Base-by-base conservation (phyloP, 92 coral and sea anemone genomes). In the Parazoanthus atlanticus region DNA sequence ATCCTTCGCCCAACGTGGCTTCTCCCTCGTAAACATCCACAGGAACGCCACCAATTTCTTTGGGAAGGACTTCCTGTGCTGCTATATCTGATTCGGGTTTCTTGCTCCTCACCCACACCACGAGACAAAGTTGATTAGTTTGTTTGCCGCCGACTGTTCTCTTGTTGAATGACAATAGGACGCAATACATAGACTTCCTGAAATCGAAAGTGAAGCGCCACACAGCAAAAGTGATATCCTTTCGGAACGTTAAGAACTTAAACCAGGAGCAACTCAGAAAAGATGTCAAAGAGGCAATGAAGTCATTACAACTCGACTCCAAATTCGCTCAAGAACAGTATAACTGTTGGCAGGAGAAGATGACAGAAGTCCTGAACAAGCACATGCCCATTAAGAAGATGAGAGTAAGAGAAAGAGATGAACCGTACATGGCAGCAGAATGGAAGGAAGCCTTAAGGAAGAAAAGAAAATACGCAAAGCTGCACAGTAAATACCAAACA, bases 161-260 rank as follows among this genome's bases (percentile, higher is more conserved):
- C 43, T 38, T 38, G 43, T 38, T 38, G 43, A 38, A n/a, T n/a
- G n/a, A n/a, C n/a, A n/a, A n/a, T n/a, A n/a, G n/a, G n/a, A n/a
- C n/a, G n/a, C n/a, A n/a, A n/a, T n/a, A n/a, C n/a, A n/a, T n/a
- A n/a, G n/a, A n/a, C 43, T 74, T 82, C 74, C 40, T 66, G 79
- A 89, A 89, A 76, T 76, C 89, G 26, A 84, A 66, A 88, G 89
- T 76, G 31, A 88, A 82, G 49, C 79, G 74, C 52, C 73, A 88
- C 75, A 91, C 78, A 88, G 85, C 91, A 69, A 91, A 91, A 67
- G 70, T 91, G 40, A 91, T 91, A 69, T 86, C 90, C 66, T 86
- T 86, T 69, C 73, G 90, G 71, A 90, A 90, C 36, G 54, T 70
- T 33, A 88, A 78, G 80, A 82, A 81, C 86, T 8, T 88, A 25